Percentiles rank a stretch among this genome's conserved stretches.
Conservation (phyloP, 1,140 invertebrate genomes). For the Sarcophaga bullata region DNA sequence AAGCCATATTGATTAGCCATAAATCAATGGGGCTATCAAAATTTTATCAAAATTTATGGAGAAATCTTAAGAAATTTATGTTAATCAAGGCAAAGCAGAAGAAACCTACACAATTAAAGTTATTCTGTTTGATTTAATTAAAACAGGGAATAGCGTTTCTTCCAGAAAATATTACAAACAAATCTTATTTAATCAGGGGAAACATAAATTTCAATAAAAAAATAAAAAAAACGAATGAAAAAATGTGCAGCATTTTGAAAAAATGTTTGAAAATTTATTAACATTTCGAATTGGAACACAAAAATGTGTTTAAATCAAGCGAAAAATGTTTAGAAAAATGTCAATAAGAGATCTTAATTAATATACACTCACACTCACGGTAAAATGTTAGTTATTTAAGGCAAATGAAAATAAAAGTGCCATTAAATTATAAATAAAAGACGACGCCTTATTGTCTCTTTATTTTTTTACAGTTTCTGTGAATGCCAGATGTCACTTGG, state of each 20-base stretch:
- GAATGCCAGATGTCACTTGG: slow-evolving; percentile 15
- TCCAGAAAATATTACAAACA: neutral
- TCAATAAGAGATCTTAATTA: neutral
- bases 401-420: neutral
- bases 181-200: neutral
- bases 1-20: slow-evolving; percentile 14
- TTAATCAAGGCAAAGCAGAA: neutral
- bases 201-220: neutral
- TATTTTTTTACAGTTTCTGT: neutral
- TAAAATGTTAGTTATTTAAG: neutral
- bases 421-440: neutral
- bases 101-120: neutral
- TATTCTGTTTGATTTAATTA: neutral
- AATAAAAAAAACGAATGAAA: neutral
- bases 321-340: neutral
- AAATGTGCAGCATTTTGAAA: neutral
- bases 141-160: too few species aligned
- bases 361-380: neutral
- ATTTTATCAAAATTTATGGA: slow-evolving; percentile 20
- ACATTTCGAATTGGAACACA: slow-evolving; percentile 2
- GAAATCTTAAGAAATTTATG: neutral
- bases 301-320: slow-evolving; percentile 15
- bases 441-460: neutral
- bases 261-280: neutral
- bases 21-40: neutral